A percentile compares a stretch with the other conserved stretches of the same genome.
Evolutionary conservation across 2,797 vertebrate species (phyloP).

Genomic region (Spizella passerina): DNA sequence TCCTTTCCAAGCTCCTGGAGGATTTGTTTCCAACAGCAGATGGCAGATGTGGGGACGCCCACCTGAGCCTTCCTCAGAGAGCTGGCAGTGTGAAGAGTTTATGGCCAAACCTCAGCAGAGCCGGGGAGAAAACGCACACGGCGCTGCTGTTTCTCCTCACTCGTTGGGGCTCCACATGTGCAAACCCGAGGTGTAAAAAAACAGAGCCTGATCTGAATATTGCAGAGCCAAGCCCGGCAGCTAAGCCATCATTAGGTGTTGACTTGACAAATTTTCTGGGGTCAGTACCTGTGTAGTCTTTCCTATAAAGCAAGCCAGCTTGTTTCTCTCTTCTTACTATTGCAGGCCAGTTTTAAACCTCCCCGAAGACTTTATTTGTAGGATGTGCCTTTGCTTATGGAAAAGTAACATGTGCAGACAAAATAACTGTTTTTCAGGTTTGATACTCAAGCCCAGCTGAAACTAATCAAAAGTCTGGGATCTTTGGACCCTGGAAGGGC

Average conservation of each 20-base stretch:
- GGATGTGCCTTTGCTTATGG: constrained; percentile 1
- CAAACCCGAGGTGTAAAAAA: background rate
- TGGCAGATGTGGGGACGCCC: background rate
- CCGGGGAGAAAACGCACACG: background rate
- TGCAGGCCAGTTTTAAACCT: constrained; percentile 30
- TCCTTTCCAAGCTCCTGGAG: background rate
- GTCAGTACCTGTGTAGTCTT: constrained; percentile 11
- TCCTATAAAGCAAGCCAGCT: constrained; percentile 6
- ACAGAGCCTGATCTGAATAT: background rate
- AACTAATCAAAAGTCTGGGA: constrained; percentile 32
- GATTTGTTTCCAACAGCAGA: background rate
- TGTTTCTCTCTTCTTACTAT: constrained; percentile 6
- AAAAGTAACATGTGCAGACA: constrained; percentile 17
- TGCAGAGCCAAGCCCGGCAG: background rate
- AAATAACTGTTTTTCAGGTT: constrained; percentile 19
- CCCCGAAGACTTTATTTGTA: constrained; percentile 32
- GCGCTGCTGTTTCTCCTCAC: constrained; percentile 13
- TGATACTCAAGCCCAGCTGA: constrained; percentile 3
- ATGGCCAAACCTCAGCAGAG: background rate
- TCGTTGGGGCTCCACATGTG: background rate
- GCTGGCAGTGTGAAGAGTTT: background rate
- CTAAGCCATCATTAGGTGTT: constrained; percentile 53
- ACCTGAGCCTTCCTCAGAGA: background rate
- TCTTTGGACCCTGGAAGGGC: background rate
- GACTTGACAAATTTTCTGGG: constrained; percentile 55